These are phyloP conservation scores for Panorpa germanica DNA, from an alignment of 2,888 invertebrate genomes.

Conservation along the genomic window DNA sequence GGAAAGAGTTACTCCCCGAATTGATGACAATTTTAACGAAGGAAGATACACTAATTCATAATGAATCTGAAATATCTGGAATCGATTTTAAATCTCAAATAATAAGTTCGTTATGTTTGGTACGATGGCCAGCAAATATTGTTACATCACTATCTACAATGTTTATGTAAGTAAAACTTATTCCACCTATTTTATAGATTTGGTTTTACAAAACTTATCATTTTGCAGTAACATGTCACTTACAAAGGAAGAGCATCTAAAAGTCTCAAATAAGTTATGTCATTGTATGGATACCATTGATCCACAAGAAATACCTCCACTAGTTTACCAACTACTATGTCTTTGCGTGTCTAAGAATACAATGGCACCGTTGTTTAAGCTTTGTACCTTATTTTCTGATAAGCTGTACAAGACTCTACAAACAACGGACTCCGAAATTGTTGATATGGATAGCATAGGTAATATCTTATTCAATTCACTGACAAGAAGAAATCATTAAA, in stretches of 20 bases:
- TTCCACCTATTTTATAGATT: slow-evolving; percentile 7
- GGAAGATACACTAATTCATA: slow-evolving; percentile 27
- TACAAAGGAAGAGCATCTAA: slow-evolving; percentile 28
- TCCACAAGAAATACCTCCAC: slow-evolving; percentile 37
- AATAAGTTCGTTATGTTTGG: slow-evolving; percentile 30
- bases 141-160: slow-evolving; percentile 37
- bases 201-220: slow-evolving; percentile 5
- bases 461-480: not conserved
- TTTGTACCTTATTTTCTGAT: too few relatives aligned
- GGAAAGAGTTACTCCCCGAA: slow-evolving; percentile 44
- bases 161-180: slow-evolving; percentile 30
- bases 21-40: slow-evolving; percentile 28
- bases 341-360: slow-evolving; percentile 29
- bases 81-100: slow-evolving; percentile 31
- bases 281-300: slow-evolving; percentile 28
- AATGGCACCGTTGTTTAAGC: slow-evolving; percentile 19
- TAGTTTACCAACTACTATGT: slow-evolving; percentile 38
- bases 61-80: slow-evolving; percentile 31
- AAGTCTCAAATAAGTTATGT: slow-evolving; percentile 33
- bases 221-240: slow-evolving; percentile 29
- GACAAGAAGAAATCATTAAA: not conserved
- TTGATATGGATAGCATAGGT: slow-evolving; percentile 17
- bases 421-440: slow-evolving; percentile 22
- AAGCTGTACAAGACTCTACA: too few relatives aligned
- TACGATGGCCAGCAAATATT: slow-evolving; percentile 32